Evolutionary conservation across 2,888 invertebrate genomes (phyloP).

Genomic region (Melieria picta): DNA sequence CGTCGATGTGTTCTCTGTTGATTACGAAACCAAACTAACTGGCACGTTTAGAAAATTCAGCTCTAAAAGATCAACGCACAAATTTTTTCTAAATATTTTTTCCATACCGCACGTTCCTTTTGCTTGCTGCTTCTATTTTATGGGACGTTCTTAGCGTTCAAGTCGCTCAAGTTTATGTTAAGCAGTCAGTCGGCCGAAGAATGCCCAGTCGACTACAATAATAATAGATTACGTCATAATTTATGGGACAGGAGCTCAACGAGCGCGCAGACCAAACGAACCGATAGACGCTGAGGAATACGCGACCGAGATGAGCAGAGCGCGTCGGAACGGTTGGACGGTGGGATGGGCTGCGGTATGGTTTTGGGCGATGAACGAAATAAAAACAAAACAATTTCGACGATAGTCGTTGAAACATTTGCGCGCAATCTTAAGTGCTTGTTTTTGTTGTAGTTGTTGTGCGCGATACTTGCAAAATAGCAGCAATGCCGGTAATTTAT

Average conservation of each 20-base stretch:
- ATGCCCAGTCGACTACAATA: slow-evolving; percentile 22
- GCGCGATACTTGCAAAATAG: no score
- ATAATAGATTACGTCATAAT: slow-evolving; percentile 55
- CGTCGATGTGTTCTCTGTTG: slow-evolving; percentile 31
- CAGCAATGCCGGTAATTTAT: no score
- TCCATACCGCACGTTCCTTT: not conserved
- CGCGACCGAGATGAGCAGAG: no score
- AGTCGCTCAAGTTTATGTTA: slow-evolving; percentile 21
- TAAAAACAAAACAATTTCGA: no score
- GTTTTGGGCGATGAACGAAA: no score
- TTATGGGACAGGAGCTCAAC: slow-evolving; percentile 47
- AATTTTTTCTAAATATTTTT: slow-evolving; percentile 8
- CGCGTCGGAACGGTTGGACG: no score
- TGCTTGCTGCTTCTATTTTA: not conserved
- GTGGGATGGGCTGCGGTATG: no score
- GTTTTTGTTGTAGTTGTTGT: no score
- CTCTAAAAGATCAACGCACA: slow-evolving; percentile 19
- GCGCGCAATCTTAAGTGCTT: no score
- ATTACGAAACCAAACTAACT: slow-evolving; percentile 44
- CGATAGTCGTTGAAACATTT: no score
- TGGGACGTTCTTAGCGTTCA: not conserved
- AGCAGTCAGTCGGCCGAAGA: slow-evolving; percentile 14
- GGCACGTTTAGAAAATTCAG: slow-evolving; percentile 17
- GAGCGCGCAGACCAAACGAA: not conserved
- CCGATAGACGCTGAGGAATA: not conserved